These are phyloP conservation scores for Notechis scutatus DNA, from an alignment of 2,113 vertebrate genomes.

Conservation along the genomic window DNA sequence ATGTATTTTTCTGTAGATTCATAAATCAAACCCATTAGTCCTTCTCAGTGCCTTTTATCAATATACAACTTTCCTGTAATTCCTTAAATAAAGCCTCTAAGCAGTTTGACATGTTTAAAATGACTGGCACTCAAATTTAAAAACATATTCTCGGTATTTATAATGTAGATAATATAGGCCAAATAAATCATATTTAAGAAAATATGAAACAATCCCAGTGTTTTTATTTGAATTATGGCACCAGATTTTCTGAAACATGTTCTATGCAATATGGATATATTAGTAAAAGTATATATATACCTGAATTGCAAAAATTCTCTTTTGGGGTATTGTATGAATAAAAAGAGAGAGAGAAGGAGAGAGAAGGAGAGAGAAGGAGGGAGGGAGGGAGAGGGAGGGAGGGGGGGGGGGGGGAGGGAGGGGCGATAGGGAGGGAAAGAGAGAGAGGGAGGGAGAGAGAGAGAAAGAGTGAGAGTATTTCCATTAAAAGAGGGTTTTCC, in stretches of 20 bases:
- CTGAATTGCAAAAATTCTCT: neutral
- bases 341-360: no score
- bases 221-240: neutral
- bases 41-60: neutral
- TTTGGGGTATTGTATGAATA: neutral
- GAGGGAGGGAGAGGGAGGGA: no score
- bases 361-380: no score
- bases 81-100: constrained; percentile 23
- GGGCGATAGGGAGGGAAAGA: no score
- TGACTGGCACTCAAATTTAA: neutral
- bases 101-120: neutral
- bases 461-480: neutral
- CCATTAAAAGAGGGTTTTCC: neutral
- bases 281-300: neutral
- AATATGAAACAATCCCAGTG: neutral
- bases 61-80: neutral
- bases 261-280: neutral
- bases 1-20: constrained; percentile 1
- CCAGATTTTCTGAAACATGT: neutral
- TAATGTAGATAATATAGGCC: neutral
- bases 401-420: no score
- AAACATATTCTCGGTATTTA: neutral
- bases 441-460: no score
- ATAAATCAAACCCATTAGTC: constrained; percentile 23
- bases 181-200: neutral